A percentile compares a stretch with the other conserved stretches of the same genome.
Conservation (phyloP, 1,140 invertebrate species). For the Drosophila ironensis region DNA sequence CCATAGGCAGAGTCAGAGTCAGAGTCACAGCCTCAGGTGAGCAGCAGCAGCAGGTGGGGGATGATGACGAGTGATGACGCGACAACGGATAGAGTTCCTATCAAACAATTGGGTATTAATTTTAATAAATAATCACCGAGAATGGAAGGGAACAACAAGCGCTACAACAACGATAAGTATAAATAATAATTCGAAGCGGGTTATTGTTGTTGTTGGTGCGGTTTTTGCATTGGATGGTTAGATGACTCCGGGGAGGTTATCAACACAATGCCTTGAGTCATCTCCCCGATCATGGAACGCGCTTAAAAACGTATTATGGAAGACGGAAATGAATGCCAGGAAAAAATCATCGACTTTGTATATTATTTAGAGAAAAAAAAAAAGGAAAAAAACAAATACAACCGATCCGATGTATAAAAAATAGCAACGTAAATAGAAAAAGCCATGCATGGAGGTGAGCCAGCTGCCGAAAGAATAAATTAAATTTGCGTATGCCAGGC, state of each 20-base stretch:
- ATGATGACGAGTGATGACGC: conserved; percentile 56
- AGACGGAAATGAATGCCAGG: conserved; percentile 77
- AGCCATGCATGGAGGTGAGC: conserved; percentile 60
- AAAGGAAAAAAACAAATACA: too few relatives aligned
- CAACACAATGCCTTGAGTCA: conserved; percentile 72
- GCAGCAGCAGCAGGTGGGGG: conserved; percentile 37
- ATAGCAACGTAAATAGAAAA: conserved; percentile 68
- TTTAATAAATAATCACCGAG: conserved; percentile 77
- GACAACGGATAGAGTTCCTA: conserved; percentile 48
- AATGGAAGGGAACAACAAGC: conserved; percentile 32
- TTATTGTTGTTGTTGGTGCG: conserved; percentile 36
- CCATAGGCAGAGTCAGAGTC: background rate
- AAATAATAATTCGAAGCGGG: conserved; percentile 59
- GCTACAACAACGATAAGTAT: conserved; percentile 34
- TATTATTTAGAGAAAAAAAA: conserved; percentile 54
- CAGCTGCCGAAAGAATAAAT: conserved; percentile 71
- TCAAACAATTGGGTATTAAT: conserved; percentile 79
- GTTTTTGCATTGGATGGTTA: conserved; percentile 51
- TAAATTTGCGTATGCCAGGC: conserved; percentile 59
- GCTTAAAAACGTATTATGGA: conserved; percentile 79
- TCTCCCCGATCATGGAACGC: conserved; percentile 56
- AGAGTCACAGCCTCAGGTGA: conserved; percentile 33
- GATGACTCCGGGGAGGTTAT: conserved; percentile 57
- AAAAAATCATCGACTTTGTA: conserved; percentile 47
- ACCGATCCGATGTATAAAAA: too few relatives aligned